Percentiles rank a stretch among this genome's conserved stretches.
phyloP scores from a whole-genome alignment of 2,113 vertebrate species.

The Nannospalax galili region DNA sequence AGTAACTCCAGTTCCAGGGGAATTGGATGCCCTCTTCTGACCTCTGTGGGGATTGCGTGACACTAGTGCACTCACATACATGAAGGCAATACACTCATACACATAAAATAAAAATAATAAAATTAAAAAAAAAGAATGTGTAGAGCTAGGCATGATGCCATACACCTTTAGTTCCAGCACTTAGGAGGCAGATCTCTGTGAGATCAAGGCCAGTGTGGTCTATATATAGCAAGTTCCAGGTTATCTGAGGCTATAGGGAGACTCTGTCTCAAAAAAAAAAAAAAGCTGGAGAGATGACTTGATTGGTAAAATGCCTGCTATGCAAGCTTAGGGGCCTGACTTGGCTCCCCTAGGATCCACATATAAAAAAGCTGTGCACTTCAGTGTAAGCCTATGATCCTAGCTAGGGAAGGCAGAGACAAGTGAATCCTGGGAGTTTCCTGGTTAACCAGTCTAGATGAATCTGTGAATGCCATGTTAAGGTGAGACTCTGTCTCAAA shows the following conservation, averaged over 20 bases:
- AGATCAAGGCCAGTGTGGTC: not conserved
- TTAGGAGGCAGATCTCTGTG: not conserved
- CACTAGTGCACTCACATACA: no score
- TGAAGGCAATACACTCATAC: no score
- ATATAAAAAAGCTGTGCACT: not conserved
- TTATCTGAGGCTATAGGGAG: not conserved
- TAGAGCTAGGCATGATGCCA: not conserved
- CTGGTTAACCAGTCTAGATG: not conserved
- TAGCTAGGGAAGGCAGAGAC: no score
- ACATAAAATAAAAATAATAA: no score
- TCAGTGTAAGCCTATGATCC: not conserved
- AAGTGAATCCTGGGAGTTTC: not conserved
- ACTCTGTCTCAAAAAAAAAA: not conserved
- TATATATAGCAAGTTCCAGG: not conserved
- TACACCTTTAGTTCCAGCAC: not conserved
- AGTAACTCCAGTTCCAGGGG: no score
- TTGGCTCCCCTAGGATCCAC: not conserved
- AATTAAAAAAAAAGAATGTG: no score
- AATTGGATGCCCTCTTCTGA: no score
- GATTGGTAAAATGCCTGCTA: not conserved
- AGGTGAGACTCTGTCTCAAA: not conserved
- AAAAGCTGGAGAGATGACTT: not conserved
- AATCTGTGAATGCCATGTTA: not conserved
- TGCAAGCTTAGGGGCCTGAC: no score
- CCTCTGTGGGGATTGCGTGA: no score